Evolutionary conservation across 2,113 vertebrate species (phyloP).

Genomic region (Litocranius walleri): DNA sequence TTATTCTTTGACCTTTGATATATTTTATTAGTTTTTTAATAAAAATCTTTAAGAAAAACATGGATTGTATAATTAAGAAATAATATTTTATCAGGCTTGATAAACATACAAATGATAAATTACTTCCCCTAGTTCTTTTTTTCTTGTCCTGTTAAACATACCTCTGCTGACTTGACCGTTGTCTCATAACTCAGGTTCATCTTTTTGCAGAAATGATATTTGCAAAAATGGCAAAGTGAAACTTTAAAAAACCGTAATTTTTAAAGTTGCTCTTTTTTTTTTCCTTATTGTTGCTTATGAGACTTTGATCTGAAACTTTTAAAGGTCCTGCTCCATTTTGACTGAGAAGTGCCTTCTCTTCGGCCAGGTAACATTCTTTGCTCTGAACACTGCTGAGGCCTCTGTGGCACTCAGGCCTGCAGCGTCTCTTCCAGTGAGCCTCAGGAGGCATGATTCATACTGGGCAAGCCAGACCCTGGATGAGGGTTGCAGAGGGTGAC

Average conservation of each 20-base stretch:
- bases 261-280: background rate
- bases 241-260: slow-evolving; percentile 23
- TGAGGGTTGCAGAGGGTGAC: background rate
- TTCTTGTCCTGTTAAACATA: background rate
- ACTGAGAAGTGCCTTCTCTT: background rate
- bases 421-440: background rate
- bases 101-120: slow-evolving; percentile 39
- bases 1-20: slow-evolving; percentile 44
- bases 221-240: background rate
- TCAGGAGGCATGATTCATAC: background rate
- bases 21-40: slow-evolving; percentile 52
- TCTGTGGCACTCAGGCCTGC: background rate
- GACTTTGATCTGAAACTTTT: background rate
- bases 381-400: background rate
- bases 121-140: slow-evolving; percentile 13
- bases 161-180: background rate
- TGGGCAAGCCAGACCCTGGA: background rate
- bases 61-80: slow-evolving; percentile 41
- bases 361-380: background rate
- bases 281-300: background rate
- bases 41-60: slow-evolving; percentile 25
- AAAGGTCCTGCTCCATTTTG: background rate
- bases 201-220: background rate
- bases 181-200: background rate
- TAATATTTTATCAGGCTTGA: slow-evolving; percentile 14